Base-by-base conservation (phyloP, 2,888 invertebrate genomes). In the Norana najaformis region DNA sequence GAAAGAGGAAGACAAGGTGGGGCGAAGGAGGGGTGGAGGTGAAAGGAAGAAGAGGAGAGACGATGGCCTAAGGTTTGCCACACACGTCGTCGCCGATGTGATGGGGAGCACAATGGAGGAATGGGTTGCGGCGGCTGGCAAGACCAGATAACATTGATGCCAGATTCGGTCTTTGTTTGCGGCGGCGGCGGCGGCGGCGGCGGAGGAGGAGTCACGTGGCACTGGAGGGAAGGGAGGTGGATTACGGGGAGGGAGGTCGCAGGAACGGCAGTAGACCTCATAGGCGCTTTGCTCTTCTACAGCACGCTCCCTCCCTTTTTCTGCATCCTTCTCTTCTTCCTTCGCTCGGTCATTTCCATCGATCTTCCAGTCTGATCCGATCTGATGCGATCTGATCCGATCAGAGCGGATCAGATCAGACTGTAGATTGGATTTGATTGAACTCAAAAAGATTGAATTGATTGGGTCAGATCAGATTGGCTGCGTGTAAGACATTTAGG, bases 81-180 rank as follows among this genome's bases (percentile, higher is more conserved):
- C 69, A 69, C 69, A 69, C 69, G 69, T 69, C 69, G 69, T 69
- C 69, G n/a, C 69, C 69, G 69, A 69, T 69, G 69, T 69, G 69
- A 69, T 69, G 69, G 69, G 69, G 69, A 69, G 69, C 69, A 69
- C 69, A 69, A 69, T 69, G 69, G 69, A n/a, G 69, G 69, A 69
- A 69, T 69, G 69, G 69, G 69, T 69, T 69, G 30, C 69, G n/a
- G 69, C 69, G 69, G 69, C 69, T 69, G 69, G 69, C n/a, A 2
- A 69, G 30, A n/a, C 30, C 69, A 69, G 69, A 69, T 69, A 69
- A 69, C 69, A 69, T 69, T 69, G 69, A 69, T n/a, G 69, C 69
- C 69, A 69, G 69, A 69, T 69, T 69, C 69, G 69, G 69, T n/a
- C 69, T 69, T 69, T 69, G 69, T 69, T n/a, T 69, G 69, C 30